Conservation (phyloP, 2,888 invertebrate genomes). For the Enoplolaimus lenunculus region DNA sequence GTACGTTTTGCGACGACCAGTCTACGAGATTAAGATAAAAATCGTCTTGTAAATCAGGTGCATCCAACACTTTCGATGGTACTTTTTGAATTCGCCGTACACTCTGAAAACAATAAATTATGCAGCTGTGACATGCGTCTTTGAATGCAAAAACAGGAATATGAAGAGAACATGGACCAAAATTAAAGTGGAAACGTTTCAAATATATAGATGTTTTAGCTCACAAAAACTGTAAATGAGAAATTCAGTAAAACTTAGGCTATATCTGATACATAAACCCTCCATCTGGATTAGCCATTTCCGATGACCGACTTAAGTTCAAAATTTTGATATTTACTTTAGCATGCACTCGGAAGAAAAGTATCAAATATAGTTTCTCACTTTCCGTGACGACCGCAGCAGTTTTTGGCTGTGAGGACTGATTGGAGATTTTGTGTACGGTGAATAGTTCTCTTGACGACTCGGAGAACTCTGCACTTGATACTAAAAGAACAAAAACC, state of each 20-base stretch:
- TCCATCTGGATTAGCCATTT: no score
- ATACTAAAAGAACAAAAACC: conserved; percentile 12
- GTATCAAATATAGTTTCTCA: no score
- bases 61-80: conserved; percentile 91
- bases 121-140: background rate
- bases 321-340: no score
- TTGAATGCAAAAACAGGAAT: background rate
- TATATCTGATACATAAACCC: no score
- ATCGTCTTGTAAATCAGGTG: conserved; percentile 92
- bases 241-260: no score
- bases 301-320: no score
- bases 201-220: no score
- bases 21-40: conserved; percentile 97
- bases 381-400: conserved; percentile 77
- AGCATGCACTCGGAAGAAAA: no score
- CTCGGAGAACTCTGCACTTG: background rate
- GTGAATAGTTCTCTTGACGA: conserved; percentile 38
- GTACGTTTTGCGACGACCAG: conserved; percentile 96
- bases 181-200: no score
- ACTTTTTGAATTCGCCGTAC: conserved; percentile 93
- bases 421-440: conserved; percentile 85
- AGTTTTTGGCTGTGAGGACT: conserved; percentile 87
- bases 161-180: no score
- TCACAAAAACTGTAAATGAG: no score
- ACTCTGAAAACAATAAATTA: conserved; percentile 47